A percentile compares a stretch with the other conserved stretches of the same genome.
These are phyloP conservation scores for Apis laboriosa DNA, from an alignment of 1,140 invertebrate genomes.

Conservation along the genomic window DNA sequence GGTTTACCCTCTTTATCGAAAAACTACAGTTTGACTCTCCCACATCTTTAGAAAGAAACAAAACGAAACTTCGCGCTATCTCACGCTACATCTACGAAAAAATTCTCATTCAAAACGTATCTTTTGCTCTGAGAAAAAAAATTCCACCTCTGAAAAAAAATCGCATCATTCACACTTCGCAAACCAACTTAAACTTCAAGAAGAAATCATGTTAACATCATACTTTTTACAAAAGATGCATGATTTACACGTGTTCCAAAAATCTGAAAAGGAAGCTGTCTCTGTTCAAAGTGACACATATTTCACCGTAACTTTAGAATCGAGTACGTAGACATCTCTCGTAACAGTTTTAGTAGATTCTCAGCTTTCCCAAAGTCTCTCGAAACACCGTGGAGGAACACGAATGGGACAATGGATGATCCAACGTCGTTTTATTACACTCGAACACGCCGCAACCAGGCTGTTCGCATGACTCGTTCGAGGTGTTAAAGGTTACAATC, in stretches of 20 bases:
- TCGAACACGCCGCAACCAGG: neutral
- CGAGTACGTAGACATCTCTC: neutral
- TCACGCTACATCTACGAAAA: no score
- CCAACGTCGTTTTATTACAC: slow-evolving; percentile 1
- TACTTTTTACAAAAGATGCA: neutral
- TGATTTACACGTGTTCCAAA: neutral
- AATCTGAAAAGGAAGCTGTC: neutral
- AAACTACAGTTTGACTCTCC: no score
- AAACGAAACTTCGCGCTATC: no score
- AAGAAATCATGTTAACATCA: neutral
- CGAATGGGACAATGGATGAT: slow-evolving; percentile 6
- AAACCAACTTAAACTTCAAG: neutral
- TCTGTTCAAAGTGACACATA: neutral
- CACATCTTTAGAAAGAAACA: no score
- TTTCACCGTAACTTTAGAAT: neutral
- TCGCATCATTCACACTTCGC: neutral
- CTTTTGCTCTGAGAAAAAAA: neutral
- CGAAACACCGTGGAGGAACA: no score
- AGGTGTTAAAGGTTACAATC: slow-evolving; percentile 39
- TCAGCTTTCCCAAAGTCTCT: neutral
- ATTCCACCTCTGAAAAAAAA: neutral
- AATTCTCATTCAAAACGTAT: no score
- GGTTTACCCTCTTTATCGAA: no score
- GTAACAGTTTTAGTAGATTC: neutral
- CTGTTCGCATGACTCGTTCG: neutral